Evolutionary conservation across 2,797 vertebrate species (phyloP).

Genomic region (Phylloscopus collybita): DNA sequence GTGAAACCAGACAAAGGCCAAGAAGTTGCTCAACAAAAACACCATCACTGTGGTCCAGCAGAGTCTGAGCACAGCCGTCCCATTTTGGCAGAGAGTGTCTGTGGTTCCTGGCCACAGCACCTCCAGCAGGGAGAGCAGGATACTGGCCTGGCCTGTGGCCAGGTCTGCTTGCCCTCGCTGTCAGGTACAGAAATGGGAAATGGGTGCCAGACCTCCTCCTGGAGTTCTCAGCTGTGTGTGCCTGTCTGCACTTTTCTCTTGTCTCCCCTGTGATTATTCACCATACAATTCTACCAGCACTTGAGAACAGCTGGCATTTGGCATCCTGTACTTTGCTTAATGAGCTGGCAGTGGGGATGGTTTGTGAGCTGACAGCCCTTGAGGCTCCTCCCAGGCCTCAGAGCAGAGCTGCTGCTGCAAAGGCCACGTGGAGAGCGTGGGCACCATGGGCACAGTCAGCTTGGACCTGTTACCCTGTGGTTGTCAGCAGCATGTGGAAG

Average conservation of each 20-base stretch:
- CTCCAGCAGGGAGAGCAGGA: neutral
- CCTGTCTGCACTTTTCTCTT: neutral
- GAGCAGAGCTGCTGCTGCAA: neutral
- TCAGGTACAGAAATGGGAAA: neutral
- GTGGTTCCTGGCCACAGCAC: neutral
- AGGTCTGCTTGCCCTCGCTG: neutral
- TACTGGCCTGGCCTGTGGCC: neutral
- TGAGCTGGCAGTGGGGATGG: neutral
- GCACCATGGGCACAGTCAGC: accelerated
- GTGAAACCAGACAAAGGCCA: neutral
- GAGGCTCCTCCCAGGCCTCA: neutral
- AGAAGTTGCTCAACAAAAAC: neutral
- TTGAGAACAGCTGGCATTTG: neutral
- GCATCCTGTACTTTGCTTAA: neutral
- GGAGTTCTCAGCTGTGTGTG: neutral
- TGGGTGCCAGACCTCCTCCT: neutral
- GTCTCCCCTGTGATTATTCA: neutral
- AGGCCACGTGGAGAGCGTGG: accelerated
- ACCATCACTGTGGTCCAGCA: neutral
- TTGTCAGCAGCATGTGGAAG: accelerated
- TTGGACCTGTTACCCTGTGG: neutral
- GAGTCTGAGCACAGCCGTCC: neutral
- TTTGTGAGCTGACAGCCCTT: neutral
- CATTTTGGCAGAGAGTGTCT: neutral
- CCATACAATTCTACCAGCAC: neutral